Percentiles rank a stretch among this genome's conserved stretches.
Conservation (phyloP, 1,140 invertebrate species). For the Procambarus virginalis region DNA sequence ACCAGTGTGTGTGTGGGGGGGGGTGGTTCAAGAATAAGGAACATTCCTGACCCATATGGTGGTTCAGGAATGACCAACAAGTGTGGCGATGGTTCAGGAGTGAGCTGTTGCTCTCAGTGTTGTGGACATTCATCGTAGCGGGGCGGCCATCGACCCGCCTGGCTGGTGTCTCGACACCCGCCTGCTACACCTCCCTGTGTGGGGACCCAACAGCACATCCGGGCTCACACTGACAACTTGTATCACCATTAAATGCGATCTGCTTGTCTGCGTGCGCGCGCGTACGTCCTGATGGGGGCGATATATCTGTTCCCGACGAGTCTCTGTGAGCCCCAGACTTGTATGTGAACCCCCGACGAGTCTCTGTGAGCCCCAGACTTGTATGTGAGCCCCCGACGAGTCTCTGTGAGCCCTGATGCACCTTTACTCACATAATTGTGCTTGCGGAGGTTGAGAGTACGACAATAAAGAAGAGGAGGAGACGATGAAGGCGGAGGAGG, state of each 20-base stretch:
- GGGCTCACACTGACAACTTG: not conserved
- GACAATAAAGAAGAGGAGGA: not conserved
- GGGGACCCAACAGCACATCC: not conserved
- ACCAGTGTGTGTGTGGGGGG: too few relatives aligned
- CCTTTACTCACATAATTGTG: not conserved
- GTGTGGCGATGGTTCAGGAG: too few relatives aligned
- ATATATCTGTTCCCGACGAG: too few relatives aligned
- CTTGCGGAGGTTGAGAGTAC: not conserved
- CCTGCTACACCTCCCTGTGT: not conserved
- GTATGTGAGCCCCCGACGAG: not conserved
- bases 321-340: not conserved
- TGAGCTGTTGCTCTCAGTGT: too few relatives aligned
- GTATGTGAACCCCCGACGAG: not conserved
- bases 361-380: not conserved
- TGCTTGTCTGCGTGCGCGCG: constrained; percentile 1
- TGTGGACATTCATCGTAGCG: too few relatives aligned
- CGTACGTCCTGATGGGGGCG: not conserved
- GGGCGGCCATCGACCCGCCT: not conserved
- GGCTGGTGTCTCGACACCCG: not conserved
- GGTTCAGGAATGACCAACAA: too few relatives aligned
- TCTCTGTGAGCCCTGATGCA: not conserved
- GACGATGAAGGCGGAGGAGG: not conserved
- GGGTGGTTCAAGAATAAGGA: too few relatives aligned
- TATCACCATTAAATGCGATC: not conserved
- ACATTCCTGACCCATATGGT: too few relatives aligned